Percentiles rank a stretch among this genome's conserved stretches.
These are phyloP conservation scores for Dicentrarchus labrax DNA, from an alignment of 2,113 vertebrate species.

Conservation along the genomic window DNA sequence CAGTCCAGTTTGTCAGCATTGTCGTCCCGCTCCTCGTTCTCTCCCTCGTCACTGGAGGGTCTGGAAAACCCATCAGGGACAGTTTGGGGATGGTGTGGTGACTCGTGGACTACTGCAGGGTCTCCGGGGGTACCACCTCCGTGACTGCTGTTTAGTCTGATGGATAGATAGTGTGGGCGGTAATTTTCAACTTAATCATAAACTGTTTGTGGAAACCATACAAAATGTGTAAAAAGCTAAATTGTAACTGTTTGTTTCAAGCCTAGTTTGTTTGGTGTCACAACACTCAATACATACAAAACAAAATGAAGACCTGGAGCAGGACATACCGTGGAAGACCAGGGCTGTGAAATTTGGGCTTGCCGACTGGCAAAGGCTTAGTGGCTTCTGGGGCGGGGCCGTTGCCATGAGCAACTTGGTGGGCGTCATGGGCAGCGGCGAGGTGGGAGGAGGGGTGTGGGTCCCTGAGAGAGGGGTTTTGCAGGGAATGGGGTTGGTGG, in stretches of 20 bases:
- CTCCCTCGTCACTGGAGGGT: slow-evolving; percentile 97
- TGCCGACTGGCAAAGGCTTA: slow-evolving; percentile 92
- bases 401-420: slow-evolving; percentile 91
- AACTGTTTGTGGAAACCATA: not conserved
- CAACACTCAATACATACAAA: not conserved
- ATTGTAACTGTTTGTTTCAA: not conserved
- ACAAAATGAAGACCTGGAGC: not conserved
- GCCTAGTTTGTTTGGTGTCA: not conserved
- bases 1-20: slow-evolving; percentile 96
- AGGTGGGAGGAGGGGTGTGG: slow-evolving; percentile 91
- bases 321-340: slow-evolving; percentile 96
- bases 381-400: slow-evolving; percentile 87
- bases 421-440: slow-evolving; percentile 90
- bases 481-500: slow-evolving; percentile 93
- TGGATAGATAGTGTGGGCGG: not conserved
- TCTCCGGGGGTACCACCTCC: slow-evolving; percentile 89
- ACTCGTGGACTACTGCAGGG: slow-evolving; percentile 88
- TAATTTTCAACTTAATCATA: not conserved
- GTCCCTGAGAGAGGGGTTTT: slow-evolving; percentile 97
- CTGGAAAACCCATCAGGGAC: slow-evolving; percentile 89
- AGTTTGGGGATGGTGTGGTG: slow-evolving; percentile 88
- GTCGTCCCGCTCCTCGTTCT: slow-evolving; percentile 97
- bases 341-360: slow-evolving; percentile 95
- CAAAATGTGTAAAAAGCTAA: not conserved
- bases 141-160: slow-evolving; percentile 92